Percentiles rank a stretch among this genome's conserved stretches.
These are phyloP conservation scores for Chelon labrosus DNA, from an alignment of 2,797 vertebrate species.

Conservation along the genomic window DNA sequence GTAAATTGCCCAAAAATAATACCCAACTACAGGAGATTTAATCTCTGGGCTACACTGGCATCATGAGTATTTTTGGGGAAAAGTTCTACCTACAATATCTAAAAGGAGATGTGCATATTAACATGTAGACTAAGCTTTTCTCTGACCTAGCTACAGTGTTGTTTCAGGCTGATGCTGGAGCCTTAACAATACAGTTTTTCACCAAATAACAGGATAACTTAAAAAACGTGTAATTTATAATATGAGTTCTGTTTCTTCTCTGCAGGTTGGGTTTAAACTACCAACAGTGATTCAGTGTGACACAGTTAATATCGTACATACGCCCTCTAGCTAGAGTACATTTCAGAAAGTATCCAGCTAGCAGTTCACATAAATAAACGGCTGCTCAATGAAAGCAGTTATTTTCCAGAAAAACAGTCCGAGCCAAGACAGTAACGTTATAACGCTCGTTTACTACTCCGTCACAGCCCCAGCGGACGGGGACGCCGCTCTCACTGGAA, in stretches of 20 bases:
- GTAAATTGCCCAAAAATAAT: slow-evolving; percentile 53
- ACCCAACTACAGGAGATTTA: slow-evolving; percentile 14
- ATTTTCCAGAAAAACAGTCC: slow-evolving; percentile 60
- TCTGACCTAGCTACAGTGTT: neutral
- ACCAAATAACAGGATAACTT: neutral
- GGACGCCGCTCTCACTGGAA: slow-evolving; percentile 22
- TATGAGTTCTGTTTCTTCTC: neutral
- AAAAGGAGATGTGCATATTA: slow-evolving; percentile 40
- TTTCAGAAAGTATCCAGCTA: slow-evolving; percentile 4
- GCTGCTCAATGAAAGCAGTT: slow-evolving; percentile 32
- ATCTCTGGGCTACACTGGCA: slow-evolving; percentile 28
- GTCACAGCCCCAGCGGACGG: slow-evolving; percentile 54
- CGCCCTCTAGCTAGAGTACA: neutral
- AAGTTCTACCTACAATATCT: neutral
- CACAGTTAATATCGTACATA: neutral
- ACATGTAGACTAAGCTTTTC: neutral
- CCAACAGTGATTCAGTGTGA: neutral
- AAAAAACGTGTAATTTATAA: neutral
- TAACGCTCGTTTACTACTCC: slow-evolving; percentile 39
- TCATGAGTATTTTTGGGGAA: slow-evolving; percentile 21
- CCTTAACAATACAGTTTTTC: neutral
- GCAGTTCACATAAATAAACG: neutral
- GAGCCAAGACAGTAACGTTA: slow-evolving; percentile 38
- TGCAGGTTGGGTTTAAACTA: neutral
- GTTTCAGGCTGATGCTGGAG: neutral